Evolutionary conservation across 1,140 invertebrate genomes (phyloP), one percentile per base, ranked within the genome.

Genomic region (Drosophila novamexicana): DNA sequence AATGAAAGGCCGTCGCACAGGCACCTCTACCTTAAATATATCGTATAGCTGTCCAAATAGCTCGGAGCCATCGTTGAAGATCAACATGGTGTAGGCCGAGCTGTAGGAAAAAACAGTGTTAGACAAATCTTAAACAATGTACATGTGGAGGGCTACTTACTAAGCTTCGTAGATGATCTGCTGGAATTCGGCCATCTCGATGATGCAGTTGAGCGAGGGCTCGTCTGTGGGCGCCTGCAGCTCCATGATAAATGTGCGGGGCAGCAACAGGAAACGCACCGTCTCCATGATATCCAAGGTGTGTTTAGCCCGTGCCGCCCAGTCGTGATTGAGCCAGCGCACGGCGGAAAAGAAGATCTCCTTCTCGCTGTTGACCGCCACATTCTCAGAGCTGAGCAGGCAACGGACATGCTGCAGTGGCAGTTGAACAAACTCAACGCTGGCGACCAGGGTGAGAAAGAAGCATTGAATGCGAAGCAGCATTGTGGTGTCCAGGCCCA

Each of bases 341-440:
- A 82, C 29, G 7, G 79, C 77, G 6, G 74, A 47, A 14, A 62
- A 82, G n/a, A 77, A 68, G 6, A 82, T 42, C 45, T 82, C 79
- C 53, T 42, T 50, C 54, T 82, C 79, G 10, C 44, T 68, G 32
- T 82, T 82, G 0, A 82, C 58, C 6, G 56, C 56, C 7, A 82
- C 36, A 1, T 64, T 29, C 12, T 63, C 45, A n/a, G 78, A 81
- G 18, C 29, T 8, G 29, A 82, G 44, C 47, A 82, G 57, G 10
- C 2, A 4, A 18, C 40, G 14, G 7, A 82, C 6, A 6, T 59
- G 59, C 0, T 56, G 5, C 2, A 37, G 0, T 0, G 62, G 22
- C 34, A 82, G 36, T 0, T 34, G 6, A 1, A 82, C 34, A 18
- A 64, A 82, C 34, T 82, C 74, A 0, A 1, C 12, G 10, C 54